Conservation (phyloP, 1,140 invertebrate species). For the Drosophila jambulina region DNA sequence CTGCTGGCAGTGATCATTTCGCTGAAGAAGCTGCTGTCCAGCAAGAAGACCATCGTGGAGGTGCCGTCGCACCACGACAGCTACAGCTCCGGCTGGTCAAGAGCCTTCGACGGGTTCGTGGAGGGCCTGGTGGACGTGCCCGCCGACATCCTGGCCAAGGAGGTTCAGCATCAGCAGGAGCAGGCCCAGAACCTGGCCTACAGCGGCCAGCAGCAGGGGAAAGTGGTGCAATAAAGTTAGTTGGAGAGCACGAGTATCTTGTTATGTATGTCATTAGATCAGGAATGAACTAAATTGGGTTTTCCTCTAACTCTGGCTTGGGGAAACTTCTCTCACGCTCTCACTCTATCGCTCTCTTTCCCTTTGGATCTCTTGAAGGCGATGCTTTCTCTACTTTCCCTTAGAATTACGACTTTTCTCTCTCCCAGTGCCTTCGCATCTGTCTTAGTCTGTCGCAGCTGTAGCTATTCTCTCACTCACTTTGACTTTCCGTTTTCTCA, state of each 20-base stretch:
- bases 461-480: slow-evolving; percentile 9
- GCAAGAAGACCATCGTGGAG: slow-evolving; percentile 91
- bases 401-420: slow-evolving; percentile 25
- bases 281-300: slow-evolving; percentile 58
- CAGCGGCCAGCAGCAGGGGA: slow-evolving; percentile 86
- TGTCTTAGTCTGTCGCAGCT: neutral
- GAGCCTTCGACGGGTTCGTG: slow-evolving; percentile 86
- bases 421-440: neutral
- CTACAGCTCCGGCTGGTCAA: slow-evolving; percentile 87
- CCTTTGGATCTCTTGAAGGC: slow-evolving; percentile 21
- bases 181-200: slow-evolving; percentile 88
- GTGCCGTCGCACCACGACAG: slow-evolving; percentile 88
- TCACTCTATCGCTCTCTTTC: slow-evolving; percentile 5
- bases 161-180: slow-evolving; percentile 57
- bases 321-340: slow-evolving; percentile 34
- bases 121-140: slow-evolving; percentile 79
- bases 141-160: slow-evolving; percentile 80
- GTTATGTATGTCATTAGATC: slow-evolving; percentile 52
- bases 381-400: slow-evolving; percentile 26
- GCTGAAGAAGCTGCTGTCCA: slow-evolving; percentile 92
- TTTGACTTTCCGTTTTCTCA: slow-evolving; percentile 43
- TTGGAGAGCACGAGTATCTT: slow-evolving; percentile 30
- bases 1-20: slow-evolving; percentile 92
- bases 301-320: slow-evolving; percentile 43
- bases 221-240: slow-evolving; percentile 60